Percentiles rank a stretch among this genome's conserved stretches.
Evolutionary conservation across 2,797 vertebrate species (phyloP).

Genomic region (Alectoris magna): DNA sequence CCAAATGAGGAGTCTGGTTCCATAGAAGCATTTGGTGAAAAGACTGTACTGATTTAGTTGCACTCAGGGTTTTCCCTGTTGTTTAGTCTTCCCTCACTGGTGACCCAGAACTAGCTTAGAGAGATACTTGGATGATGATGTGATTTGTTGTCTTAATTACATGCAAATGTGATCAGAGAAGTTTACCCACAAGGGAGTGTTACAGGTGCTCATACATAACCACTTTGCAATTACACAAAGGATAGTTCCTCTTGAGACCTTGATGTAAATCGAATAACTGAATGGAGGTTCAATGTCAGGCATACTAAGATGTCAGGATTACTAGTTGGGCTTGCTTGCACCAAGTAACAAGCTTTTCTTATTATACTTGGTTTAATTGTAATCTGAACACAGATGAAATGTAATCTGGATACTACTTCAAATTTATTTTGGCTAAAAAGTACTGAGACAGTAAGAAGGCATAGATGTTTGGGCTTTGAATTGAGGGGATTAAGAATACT

Average conservation of each 20-base stretch:
- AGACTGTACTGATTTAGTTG: neutral
- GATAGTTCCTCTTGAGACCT: neutral
- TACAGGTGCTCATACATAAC: neutral
- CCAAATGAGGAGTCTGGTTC: neutral
- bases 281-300: too few species aligned
- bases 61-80: neutral
- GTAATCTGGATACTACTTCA: neutral
- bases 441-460: neutral
- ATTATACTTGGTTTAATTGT: neutral
- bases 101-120: neutral
- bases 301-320: neutral
- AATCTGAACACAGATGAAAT: neutral
- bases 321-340: neutral
- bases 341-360: neutral
- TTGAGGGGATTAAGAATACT: neutral
- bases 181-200: neutral
- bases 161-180: neutral
- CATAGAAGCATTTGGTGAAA: neutral
- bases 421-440: neutral
- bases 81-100: too few species aligned
- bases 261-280: too few species aligned
- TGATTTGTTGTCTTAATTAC: neutral
- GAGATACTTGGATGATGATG: neutral
- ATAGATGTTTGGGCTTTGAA: neutral
- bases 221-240: neutral